Evolutionary conservation across 2,113 vertebrate species (phyloP).

Genomic region (Solenodon paradoxus): DNA sequence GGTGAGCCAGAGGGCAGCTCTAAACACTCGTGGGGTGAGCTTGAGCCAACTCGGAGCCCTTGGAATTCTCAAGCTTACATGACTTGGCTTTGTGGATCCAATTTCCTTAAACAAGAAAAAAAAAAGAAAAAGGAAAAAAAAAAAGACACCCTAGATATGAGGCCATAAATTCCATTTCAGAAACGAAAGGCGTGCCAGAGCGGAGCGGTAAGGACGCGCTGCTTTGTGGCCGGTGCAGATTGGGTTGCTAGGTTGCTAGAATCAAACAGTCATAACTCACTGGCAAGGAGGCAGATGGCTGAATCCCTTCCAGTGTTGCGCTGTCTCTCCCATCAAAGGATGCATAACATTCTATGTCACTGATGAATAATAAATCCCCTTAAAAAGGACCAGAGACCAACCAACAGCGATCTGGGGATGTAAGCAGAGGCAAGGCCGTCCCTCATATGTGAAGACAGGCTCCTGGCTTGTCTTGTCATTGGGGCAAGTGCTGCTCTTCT

Average conservation of each 20-base stretch:
- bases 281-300: slow-evolving; percentile 62
- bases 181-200: slow-evolving; percentile 69
- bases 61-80: slow-evolving; percentile 75
- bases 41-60: slow-evolving; percentile 47
- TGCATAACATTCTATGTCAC: slow-evolving; percentile 58
- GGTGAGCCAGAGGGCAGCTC: slow-evolving; percentile 82
- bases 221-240: slow-evolving; percentile 44
- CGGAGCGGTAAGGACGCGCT: background rate
- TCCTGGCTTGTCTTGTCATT: background rate
- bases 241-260: slow-evolving; percentile 66
- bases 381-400: slow-evolving; percentile 49
- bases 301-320: slow-evolving; percentile 58
- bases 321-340: slow-evolving; percentile 70
- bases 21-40: slow-evolving; percentile 66
- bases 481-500: no score
- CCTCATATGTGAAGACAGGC: background rate
- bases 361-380: slow-evolving; percentile 48
- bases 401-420: rapidly evolving
- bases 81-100: slow-evolving; percentile 77
- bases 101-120: slow-evolving; percentile 73
- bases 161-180: slow-evolving; percentile 82
- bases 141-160: slow-evolving; percentile 61
- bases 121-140: slow-evolving; percentile 65
- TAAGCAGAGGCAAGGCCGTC: background rate
- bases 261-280: slow-evolving; percentile 76